Evolutionary conservation across 2,113 vertebrate genomes (phyloP).

Genomic region (Stigmatopora argus): DNA sequence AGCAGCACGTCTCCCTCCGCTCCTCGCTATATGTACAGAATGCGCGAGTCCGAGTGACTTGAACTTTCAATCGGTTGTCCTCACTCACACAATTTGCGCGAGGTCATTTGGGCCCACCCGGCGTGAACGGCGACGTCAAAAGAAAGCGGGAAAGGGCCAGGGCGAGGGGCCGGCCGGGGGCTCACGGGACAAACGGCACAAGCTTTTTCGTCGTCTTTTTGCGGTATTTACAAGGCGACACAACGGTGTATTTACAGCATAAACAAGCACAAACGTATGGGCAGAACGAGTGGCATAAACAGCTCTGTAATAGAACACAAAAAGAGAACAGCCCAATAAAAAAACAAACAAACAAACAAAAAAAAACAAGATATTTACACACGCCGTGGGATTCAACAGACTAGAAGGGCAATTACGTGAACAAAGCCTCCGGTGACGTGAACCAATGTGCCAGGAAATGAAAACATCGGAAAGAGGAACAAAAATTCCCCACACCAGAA

Average conservation of each 20-base stretch:
- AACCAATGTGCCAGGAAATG: neutral
- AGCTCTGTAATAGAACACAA: slow-evolving; percentile 57
- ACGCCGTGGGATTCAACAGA: slow-evolving; percentile 30
- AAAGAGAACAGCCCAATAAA: slow-evolving; percentile 24
- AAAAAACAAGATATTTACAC: slow-evolving; percentile 57
- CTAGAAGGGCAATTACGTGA: neutral
- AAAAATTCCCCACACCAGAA: neutral
- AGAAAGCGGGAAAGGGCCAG: slow-evolving; percentile 26
- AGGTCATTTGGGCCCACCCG: slow-evolving; percentile 19
- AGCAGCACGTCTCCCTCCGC: slow-evolving; percentile 33
- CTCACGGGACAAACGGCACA: slow-evolving; percentile 38
- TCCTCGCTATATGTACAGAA: slow-evolving; percentile 7
- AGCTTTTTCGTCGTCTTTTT: slow-evolving; percentile 29
- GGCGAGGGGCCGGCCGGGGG: slow-evolving; percentile 23
- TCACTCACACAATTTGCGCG: neutral
- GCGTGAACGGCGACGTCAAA: slow-evolving; percentile 3
- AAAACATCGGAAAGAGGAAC: neutral
- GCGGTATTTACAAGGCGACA: slow-evolving; percentile 63
- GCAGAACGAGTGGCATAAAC: slow-evolving; percentile 46
- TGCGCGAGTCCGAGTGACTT: neutral
- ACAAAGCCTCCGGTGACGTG: neutral
- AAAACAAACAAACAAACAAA: slow-evolving; percentile 38
- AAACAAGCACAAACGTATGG: slow-evolving; percentile 38
- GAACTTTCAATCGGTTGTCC: no score
- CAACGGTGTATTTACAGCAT: slow-evolving; percentile 58